Conservation (phyloP, 2,888 invertebrate species). For the Chalcosyrphus nemorum region DNA sequence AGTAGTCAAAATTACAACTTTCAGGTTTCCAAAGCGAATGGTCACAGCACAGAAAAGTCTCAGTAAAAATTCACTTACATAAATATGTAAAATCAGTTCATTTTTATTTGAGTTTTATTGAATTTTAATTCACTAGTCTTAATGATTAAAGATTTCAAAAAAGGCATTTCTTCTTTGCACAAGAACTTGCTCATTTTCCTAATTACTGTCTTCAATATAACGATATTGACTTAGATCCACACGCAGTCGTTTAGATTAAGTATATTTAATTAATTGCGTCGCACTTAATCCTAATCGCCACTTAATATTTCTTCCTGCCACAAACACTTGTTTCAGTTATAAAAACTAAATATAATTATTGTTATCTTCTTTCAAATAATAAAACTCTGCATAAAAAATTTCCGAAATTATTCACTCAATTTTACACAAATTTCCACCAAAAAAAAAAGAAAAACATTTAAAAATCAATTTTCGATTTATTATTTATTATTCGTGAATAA, state of each 20-base stretch:
- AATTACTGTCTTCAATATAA: neutral
- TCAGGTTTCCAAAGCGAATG: too few species aligned
- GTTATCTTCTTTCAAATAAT: neutral
- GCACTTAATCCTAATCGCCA: slow-evolving; percentile 17
- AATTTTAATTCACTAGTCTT: too few species aligned
- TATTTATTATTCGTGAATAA: neutral
- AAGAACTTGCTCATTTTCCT: neutral
- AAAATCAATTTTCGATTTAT: neutral
- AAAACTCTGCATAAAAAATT: neutral
- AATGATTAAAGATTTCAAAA: too few species aligned
- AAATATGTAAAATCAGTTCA: too few species aligned
- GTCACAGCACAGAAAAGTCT: too few species aligned
- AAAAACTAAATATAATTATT: neutral
- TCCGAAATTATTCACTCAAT: neutral
- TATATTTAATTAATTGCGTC: neutral
- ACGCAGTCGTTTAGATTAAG: slow-evolving; percentile 9
- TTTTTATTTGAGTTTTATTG: too few species aligned
- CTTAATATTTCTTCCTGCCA: neutral
- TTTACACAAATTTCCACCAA: neutral
- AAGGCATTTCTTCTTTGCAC: too few species aligned
- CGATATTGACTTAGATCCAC: neutral
- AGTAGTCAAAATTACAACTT: too few species aligned
- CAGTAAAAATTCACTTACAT: too few species aligned
- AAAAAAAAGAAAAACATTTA: neutral
- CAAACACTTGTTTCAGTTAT: neutral